Base-by-base conservation (phyloP, 1,140 invertebrate species). In the Kradibia gibbosae region DNA sequence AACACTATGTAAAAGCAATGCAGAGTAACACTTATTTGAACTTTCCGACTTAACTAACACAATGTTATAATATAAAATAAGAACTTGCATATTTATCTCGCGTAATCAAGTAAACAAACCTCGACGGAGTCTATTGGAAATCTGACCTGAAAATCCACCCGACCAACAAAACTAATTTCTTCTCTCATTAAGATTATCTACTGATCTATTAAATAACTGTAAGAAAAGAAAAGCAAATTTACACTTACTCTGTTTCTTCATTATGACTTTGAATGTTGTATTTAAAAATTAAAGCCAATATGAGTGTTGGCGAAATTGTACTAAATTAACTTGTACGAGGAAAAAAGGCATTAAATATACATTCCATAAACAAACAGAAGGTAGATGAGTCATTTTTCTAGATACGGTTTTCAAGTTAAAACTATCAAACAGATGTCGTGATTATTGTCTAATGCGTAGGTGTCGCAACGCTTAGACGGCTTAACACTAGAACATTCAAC, bases 371-470 rank as follows among this genome's bases (percentile, higher is more conserved):
- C 20, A 17, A 15, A 22, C 28, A 25, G 4, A n/a, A 72, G 5
- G 48, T 0, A 48, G 36, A 4, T 3, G 22, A 42, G 3, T 22
- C 45, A n/a, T 42, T 48, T 48, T n/a, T 72, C 15, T n/a, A 13
- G n/a, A 15, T 67, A 15, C 13, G 7, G 36, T 39, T 39, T 13
- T 62, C 4, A 67, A 15, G 17, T 17, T 67, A 17, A 17, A 39
- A 39, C 39, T 10, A 34, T 67, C 39, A 36, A 39, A 34, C 28
- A 34, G 39, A 67, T 36, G 34, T 17, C 62, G 34, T 34, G 62
- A 67, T 67, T 67, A 39, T 67, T 67, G 34, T 39, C 36, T 67
- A 39, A 67, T 67, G 62, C 34, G 62, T 39, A 34, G 62, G 62
- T 17, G 62, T 36, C 13, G 20, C 20, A 25, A 3, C 39, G 15